Conservation (phyloP, 1,140 invertebrate genomes). For the Aphelenchoides besseyi region DNA sequence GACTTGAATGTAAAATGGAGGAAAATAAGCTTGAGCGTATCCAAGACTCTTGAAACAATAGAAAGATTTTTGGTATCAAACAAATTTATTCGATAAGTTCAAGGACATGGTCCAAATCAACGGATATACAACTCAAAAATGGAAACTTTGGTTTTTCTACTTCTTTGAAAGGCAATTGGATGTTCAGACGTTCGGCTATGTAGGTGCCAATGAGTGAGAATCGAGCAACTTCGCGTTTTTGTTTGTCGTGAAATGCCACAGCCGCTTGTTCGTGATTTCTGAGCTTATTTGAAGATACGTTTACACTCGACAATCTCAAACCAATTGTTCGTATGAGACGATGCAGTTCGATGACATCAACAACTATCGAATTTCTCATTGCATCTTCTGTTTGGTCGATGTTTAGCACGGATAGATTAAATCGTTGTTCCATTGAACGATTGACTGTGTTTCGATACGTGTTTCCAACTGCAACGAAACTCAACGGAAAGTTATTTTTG, state of each 20-base stretch:
- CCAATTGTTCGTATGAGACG: background rate
- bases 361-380: background rate
- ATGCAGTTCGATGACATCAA: background rate
- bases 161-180: background rate
- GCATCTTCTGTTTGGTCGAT: too few species aligned
- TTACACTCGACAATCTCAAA: background rate
- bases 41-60: background rate
- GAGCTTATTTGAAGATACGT: background rate
- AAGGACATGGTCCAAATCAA: background rate
- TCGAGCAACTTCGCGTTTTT: background rate
- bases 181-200: conserved; percentile 9
- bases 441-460: background rate
- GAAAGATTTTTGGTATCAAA: background rate
- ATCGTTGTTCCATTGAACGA: background rate
- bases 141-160: background rate
- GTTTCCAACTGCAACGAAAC: background rate
- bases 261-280: background rate
- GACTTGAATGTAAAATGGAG: background rate
- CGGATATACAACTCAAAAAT: background rate
- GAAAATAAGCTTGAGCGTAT: too few species aligned
- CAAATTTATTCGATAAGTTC: conserved; percentile 1
- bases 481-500: conserved; percentile 8
- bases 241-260: background rate
- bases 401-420: background rate
- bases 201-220: background rate